Base-by-base conservation (phyloP, 2,888 invertebrate species). In the Brachypterus glaber region DNA sequence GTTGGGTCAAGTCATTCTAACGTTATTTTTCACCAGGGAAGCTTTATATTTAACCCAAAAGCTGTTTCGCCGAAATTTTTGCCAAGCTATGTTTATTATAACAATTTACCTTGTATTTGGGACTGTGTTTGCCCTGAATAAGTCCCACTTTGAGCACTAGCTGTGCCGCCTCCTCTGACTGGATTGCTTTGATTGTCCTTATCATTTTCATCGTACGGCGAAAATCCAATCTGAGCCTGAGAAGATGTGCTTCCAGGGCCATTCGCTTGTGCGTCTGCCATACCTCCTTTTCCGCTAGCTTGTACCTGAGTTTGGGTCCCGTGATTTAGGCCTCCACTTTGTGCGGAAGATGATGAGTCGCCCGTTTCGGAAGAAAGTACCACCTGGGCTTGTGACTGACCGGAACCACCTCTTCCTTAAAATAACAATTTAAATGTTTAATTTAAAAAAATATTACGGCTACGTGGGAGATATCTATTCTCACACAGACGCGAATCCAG, bases 141-240 rank as follows among this genome's bases (percentile, higher is more conserved):
- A 5, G 77, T 72, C 45, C 81, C 82, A 35, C 85, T 80, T 60
- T 87, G 86, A 2, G 88, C 80, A 3, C 82, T 79, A 1, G 88
- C 81, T 43, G 79, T 75, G 4, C 87, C 88, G 18, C 82, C 80
- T 1, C 88, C 87, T 38, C 74, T 74, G 54, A 80, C 81, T 3
- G 82, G 77, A 40, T 63, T 64, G 33, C 68, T 65, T 45, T 74
- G 71, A 26, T 57, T 59, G 30, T 68, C 65, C 16, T 62, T 53
- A 8, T 77, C 77, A 40, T 73, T 71, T 38, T 79, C 76, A 51
- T 76, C 73, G 49, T 77, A 77, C 0, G 88, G 88, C 35, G 79
- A 77, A 56, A 89, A 88, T 1, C 87, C 88, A 42, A 89, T 87
- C 66, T 89, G 88, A 2, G 89, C 88, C 67, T 89, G 88, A 18